phyloP scores from a whole-genome alignment of 2,797 vertebrate genomes.

The Pyrocephalus nanus region DNA sequence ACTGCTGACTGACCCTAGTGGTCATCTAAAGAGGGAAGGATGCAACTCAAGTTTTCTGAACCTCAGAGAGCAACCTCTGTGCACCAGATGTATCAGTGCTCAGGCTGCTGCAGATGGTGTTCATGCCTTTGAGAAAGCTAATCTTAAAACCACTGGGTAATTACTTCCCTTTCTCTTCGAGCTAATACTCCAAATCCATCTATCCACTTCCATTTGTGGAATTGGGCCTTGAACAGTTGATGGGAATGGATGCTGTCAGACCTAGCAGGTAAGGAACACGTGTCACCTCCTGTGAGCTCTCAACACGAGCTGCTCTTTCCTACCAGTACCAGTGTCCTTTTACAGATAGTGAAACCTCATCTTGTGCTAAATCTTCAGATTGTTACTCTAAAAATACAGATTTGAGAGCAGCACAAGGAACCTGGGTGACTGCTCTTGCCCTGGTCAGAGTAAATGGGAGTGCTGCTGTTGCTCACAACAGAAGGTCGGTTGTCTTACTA shows the following conservation, averaged over 20 bases:
- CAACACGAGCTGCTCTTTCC: background rate
- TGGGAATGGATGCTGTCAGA: background rate
- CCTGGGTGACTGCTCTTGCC: accelerated
- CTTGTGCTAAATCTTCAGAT: background rate
- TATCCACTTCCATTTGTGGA: background rate
- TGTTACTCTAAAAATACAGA: accelerated
- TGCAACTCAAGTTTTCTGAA: background rate
- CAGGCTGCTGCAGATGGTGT: background rate
- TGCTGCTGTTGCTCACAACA: background rate
- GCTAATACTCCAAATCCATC: background rate
- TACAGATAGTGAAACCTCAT: background rate
- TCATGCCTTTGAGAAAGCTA: background rate
- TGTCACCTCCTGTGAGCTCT: background rate
- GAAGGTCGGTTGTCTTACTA: background rate
- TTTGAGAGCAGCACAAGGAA: background rate
- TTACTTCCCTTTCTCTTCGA: background rate
- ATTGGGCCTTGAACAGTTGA: background rate
- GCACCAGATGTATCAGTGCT: background rate
- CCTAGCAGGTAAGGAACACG: background rate
- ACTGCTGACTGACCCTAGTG: background rate
- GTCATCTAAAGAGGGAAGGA: background rate
- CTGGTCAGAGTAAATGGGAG: background rate
- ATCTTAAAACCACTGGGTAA: background rate
- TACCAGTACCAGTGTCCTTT: no score
- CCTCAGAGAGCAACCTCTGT: background rate